These are phyloP conservation scores for Microdon myrmicae DNA, from an alignment of 2,888 invertebrate genomes.

Conservation along the genomic window DNA sequence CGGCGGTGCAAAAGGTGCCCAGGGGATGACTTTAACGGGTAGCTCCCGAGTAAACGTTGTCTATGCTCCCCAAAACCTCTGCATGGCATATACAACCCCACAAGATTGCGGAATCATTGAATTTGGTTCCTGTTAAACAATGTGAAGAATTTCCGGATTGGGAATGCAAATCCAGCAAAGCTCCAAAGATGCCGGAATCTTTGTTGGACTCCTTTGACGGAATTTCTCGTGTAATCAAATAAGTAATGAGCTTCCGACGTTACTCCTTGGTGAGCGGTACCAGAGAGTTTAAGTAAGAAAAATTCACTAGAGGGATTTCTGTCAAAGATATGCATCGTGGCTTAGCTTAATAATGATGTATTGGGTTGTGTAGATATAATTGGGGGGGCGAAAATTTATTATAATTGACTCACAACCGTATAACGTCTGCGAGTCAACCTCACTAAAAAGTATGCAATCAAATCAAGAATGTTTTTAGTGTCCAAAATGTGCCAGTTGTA, in stretches of 20 bases:
- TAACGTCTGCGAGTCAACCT: too few species aligned
- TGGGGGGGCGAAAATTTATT: too few species aligned
- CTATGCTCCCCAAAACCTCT: too few species aligned
- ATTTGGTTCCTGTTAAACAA: constrained; percentile 34
- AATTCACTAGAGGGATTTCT: constrained; percentile 9
- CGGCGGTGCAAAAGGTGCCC: constrained; percentile 22
- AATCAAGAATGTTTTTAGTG: too few species aligned
- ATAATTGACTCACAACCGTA: too few species aligned
- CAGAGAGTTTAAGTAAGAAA: background rate
- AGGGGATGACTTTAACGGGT: too few species aligned
- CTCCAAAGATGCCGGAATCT: background rate
- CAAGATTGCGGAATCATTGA: constrained; percentile 30
- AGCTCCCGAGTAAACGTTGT: too few species aligned
- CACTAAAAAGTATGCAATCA: too few species aligned
- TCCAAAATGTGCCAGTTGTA: too few species aligned
- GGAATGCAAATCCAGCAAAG: constrained; percentile 34
- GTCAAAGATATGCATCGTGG: background rate
- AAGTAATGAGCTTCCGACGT: constrained; percentile 22
- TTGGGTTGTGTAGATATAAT: too few species aligned
- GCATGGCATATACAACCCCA: background rate
- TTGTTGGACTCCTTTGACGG: constrained; percentile 3
- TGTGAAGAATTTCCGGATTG: constrained; percentile 40
- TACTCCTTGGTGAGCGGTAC: background rate
- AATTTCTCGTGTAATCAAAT: constrained; percentile 29
- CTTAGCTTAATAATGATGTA: too few species aligned